Evolutionary conservation across 2,888 invertebrate species (phyloP).

Genomic region (Xanthorhoe spadicearia): DNA sequence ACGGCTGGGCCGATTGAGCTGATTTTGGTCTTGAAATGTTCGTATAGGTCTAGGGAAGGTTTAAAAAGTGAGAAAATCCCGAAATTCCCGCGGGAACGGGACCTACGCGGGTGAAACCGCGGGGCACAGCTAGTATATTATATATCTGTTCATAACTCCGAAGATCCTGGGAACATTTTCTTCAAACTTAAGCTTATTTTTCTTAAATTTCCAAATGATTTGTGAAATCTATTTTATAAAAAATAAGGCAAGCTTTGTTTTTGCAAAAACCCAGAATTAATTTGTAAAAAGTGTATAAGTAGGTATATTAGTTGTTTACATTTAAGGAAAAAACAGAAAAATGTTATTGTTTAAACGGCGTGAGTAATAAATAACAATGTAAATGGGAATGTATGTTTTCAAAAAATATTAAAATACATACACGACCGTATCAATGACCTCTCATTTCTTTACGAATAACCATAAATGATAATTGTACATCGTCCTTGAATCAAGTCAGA

Average conservation of each 20-base stretch:
- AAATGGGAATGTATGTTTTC: not conserved
- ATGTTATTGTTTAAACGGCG: not conserved
- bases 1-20: no score
- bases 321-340: not conserved
- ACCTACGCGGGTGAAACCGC: no score
- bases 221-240: no score
- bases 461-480: not conserved
- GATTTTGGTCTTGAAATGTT: no score
- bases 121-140: no score
- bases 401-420: not conserved
- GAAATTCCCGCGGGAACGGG: no score
- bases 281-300: not conserved
- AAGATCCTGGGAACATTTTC: no score
- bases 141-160: no score
- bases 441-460: not conserved
- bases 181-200: no score
- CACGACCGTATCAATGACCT: not conserved
- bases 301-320: not conserved
- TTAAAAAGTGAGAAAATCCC: no score
- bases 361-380: not conserved
- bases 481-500: slow-evolving; percentile 16
- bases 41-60: no score
- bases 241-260: not conserved
- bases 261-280: not conserved
- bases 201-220: no score